Percentiles rank a stretch among this genome's conserved stretches.
phyloP scores from a whole-genome alignment of 2,888 invertebrate genomes.

The Teinopalpus imperialis region DNA sequence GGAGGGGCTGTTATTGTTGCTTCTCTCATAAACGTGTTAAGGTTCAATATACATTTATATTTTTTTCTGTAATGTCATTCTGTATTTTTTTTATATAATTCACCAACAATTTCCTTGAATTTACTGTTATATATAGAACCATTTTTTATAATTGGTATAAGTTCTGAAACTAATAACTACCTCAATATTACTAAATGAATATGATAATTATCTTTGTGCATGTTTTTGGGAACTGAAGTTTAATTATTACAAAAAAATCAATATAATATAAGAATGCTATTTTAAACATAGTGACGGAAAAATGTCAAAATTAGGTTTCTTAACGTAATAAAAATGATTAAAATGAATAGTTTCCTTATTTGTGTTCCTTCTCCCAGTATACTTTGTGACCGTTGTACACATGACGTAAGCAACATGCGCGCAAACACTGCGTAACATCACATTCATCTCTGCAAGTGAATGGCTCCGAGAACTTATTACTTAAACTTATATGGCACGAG shows the following conservation, averaged over 20 bases:
- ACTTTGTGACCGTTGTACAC: too few species aligned
- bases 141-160: constrained; percentile 78
- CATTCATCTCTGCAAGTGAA: constrained; percentile 1
- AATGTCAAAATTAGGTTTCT: constrained; percentile 80
- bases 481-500: too few species aligned
- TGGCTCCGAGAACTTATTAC: background rate
- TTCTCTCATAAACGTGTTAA: constrained; percentile 53
- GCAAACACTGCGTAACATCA: too few species aligned
- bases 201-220: constrained; percentile 80
- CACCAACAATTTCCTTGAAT: constrained; percentile 57
- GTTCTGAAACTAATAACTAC: constrained; percentile 82
- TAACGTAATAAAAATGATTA: constrained; percentile 77
- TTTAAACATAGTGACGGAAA: constrained; percentile 73
- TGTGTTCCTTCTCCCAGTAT: constrained; percentile 17
- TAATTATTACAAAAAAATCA: constrained; percentile 20
- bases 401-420: too few species aligned
- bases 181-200: constrained; percentile 81
- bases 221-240: constrained; percentile 68
- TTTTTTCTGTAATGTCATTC: constrained; percentile 47
- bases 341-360: constrained; percentile 43
- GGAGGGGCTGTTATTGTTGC: constrained; percentile 63
- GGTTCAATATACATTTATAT: constrained; percentile 54
- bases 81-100: constrained; percentile 51
- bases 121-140: constrained; percentile 74
- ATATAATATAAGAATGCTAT: constrained; percentile 51